Percentiles rank a stretch among this genome's conserved stretches.
Evolutionary conservation across 2,797 vertebrate species (phyloP).

Genomic region (Phoebastria nigripes): DNA sequence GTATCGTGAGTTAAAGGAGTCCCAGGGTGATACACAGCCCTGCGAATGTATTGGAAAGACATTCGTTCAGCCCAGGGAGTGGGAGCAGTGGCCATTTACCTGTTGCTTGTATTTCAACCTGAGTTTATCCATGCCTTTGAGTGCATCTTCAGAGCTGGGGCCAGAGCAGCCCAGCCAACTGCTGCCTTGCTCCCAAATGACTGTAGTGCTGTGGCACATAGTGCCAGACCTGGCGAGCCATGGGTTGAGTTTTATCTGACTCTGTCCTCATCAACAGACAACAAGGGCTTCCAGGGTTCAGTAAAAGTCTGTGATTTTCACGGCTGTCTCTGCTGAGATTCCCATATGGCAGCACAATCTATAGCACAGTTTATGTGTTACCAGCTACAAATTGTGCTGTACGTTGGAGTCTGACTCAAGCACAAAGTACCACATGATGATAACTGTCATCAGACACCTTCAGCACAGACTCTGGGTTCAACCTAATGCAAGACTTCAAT

Average conservation of each 20-base stretch:
- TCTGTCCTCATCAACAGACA: not conserved
- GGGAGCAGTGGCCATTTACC: not conserved
- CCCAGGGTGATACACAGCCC: not conserved
- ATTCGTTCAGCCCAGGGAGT: not conserved
- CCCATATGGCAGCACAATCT: rapidly evolving
- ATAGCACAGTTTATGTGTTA: not conserved
- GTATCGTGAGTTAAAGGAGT: not conserved
- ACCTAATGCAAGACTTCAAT: not conserved
- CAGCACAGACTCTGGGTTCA: not conserved
- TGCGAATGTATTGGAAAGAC: not conserved
- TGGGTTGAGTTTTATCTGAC: not conserved
- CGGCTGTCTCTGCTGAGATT: not conserved
- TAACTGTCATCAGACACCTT: not conserved
- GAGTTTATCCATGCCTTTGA: not conserved
- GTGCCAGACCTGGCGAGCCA: not conserved
- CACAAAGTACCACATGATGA: not conserved
- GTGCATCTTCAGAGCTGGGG: not conserved
- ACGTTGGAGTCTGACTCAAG: not conserved
- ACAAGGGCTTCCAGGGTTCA: not conserved
- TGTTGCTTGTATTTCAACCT: not conserved
- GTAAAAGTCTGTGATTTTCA: not conserved
- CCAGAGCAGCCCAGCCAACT: not conserved
- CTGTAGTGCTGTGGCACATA: not conserved
- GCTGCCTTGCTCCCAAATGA: rapidly evolving
- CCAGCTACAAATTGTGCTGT: not conserved